Evolutionary conservation across 1,140 invertebrate species (phyloP), one percentile per base, ranked within the genome.

Genomic region (Drosophila murphyi): DNA sequence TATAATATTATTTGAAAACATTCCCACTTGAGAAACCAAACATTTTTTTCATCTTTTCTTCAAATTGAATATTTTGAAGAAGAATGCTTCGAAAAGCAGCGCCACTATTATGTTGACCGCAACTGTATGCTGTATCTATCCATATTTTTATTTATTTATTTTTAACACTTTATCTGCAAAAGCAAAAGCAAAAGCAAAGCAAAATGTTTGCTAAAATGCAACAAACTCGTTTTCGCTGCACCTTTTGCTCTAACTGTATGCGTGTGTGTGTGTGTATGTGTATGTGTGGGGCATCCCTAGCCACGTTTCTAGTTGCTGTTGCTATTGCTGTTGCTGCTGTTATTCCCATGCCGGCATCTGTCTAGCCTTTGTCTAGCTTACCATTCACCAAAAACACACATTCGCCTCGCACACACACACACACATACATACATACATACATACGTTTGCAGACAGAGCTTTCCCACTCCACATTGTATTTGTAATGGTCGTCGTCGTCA

Each of bases 311-410:
- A 20, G 10, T 47, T 20, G 41, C 35, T 48, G 31, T 34, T 54
- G 39, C 37, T 29, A 48, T 12, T 41, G 31, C 4, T 35, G 12
- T n/a, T 34, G n/a, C 20, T n/a, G 31, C 5, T 35, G 10, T 47
- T 10, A n/a, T 20, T 10, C 41, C 35, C 61, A 6, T 37, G 29
- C n/a, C 61, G 57, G 65, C 67, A 72, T 72, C 64, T 76, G 79
- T 82, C 80, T 82, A 86, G 82, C 82, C 77, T 76, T 82, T 82
- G 82, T 86, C 82, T 86, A 86, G 82, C 79, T 51, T 67, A 65
- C 62, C 65, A 41, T 72, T 70, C 60, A 56, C 73, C 73, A 69
- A 20, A 20, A 20, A 20, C 20, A 50, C 43, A 41, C 20, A 20
- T 20, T 20, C 20, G 20, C 20, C 32, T 65, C 55, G 45, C 62